A percentile compares a stretch with the other conserved stretches of the same genome.
phyloP scores from a whole-genome alignment of 2,888 invertebrate genomes.

The Anodontia alba region DNA sequence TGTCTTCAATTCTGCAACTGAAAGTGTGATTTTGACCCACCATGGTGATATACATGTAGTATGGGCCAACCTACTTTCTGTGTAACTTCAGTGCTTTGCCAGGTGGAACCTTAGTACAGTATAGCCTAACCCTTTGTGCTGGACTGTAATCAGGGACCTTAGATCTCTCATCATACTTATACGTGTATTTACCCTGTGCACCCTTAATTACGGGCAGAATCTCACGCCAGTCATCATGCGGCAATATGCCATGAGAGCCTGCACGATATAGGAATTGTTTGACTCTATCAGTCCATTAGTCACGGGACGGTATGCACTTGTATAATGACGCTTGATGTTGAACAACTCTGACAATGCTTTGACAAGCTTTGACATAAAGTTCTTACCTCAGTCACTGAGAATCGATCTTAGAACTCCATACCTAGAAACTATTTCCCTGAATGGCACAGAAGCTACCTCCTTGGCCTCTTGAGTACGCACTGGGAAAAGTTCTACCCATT shows the following conservation, averaged over 20 bases:
- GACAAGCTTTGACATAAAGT: no score
- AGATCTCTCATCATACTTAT: constrained; percentile 50
- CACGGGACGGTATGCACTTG: no score
- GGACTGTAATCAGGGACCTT: no score
- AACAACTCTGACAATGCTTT: no score
- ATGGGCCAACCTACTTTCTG: constrained; percentile 31
- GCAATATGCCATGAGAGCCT: no score
- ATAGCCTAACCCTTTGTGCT: no score
- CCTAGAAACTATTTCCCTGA: constrained; percentile 30
- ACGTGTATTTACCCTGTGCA: constrained; percentile 36
- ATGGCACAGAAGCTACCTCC: constrained; percentile 43
- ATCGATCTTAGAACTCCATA: constrained; percentile 35
- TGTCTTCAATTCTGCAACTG: constrained; percentile 20
- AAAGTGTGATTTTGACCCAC: constrained; percentile 29
- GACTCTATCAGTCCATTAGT: no score
- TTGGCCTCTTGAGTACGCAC: constrained; percentile 27
- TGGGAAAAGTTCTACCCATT: constrained; percentile 47
- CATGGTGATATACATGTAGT: constrained; percentile 29
- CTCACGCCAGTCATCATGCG: constrained; percentile 51
- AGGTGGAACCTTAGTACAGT: no score
- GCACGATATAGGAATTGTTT: no score
- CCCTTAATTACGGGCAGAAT: constrained; percentile 36
- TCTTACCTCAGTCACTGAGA: constrained; percentile 37
- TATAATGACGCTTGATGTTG: no score
- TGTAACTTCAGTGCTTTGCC: no score